These are phyloP conservation scores for Cariama cristata DNA, from an alignment of 2,113 vertebrate genomes.

Conservation along the genomic window DNA sequence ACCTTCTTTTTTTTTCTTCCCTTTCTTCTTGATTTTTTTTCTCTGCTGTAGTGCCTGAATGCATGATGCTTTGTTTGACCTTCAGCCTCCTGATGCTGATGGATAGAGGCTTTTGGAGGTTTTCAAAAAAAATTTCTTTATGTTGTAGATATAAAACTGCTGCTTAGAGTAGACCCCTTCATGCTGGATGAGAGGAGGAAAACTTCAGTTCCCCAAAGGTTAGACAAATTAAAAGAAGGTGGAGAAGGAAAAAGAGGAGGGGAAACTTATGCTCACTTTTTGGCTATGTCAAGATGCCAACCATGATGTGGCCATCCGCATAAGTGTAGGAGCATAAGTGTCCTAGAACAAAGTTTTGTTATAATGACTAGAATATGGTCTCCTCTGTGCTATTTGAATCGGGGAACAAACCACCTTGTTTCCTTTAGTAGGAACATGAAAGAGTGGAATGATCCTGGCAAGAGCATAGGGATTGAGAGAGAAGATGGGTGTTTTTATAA, in stretches of 20 bases:
- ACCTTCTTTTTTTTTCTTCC: background rate
- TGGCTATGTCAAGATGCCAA: background rate
- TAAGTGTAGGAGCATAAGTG: too few species aligned
- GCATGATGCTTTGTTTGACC: background rate
- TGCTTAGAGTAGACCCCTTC: background rate
- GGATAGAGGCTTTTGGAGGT: background rate
- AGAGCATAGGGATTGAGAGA: background rate
- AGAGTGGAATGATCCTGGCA: background rate
- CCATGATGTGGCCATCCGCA: background rate
- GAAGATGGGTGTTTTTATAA: slow-evolving; percentile 18
- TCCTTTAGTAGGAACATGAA: background rate
- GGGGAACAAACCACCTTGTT: background rate
- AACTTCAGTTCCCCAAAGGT: background rate
- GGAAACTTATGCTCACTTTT: background rate
- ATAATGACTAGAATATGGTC: background rate
- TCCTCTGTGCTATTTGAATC: background rate
- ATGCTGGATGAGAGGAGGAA: background rate
- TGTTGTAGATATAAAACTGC: background rate
- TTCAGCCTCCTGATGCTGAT: background rate
- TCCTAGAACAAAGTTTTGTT: background rate
- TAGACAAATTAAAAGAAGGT: background rate
- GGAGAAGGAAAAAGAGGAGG: background rate
- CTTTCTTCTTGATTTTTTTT: background rate
- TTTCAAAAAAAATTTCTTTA: too few species aligned
- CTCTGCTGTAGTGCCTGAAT: background rate